phyloP scores from a whole-genome alignment of 1,140 invertebrate genomes.

The Drosophila nebulosa region DNA sequence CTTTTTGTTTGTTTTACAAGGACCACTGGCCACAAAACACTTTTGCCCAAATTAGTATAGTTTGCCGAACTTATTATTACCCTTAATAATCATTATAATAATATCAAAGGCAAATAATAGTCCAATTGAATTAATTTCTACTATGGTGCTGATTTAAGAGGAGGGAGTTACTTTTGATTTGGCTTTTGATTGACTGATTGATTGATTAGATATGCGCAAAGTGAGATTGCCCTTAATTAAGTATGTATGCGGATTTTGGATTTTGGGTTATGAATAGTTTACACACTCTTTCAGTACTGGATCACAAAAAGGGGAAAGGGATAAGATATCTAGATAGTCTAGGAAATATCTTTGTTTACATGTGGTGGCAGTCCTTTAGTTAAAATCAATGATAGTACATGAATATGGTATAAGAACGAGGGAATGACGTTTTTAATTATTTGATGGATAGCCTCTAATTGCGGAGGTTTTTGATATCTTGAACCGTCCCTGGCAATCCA shows the following conservation, averaged over 20 bases:
- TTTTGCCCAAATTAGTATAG: constrained; percentile 48
- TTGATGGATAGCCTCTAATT: too few species aligned
- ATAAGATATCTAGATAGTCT: too few species aligned
- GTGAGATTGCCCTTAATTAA: background rate
- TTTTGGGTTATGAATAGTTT: background rate
- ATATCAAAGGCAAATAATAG: constrained; percentile 33
- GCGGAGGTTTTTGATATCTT: too few species aligned
- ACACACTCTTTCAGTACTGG: too few species aligned
- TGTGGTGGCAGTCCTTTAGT: too few species aligned
- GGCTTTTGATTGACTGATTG: constrained; percentile 31
- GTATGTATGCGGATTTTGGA: background rate
- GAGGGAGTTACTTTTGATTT: constrained; percentile 18
- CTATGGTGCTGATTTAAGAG: background rate
- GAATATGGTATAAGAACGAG: too few species aligned
- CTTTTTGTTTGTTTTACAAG: constrained; percentile 10
- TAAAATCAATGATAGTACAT: too few species aligned
- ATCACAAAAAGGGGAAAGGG: background rate
- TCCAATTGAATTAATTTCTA: constrained; percentile 66
- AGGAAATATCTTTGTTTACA: too few species aligned
- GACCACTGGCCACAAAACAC: constrained; percentile 7
- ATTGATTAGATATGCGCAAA: constrained; percentile 23
- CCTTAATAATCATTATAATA: constrained; percentile 49
- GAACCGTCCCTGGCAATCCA: background rate
- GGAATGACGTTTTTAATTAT: too few species aligned
- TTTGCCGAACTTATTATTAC: constrained; percentile 26